Evolutionary conservation across 2,888 invertebrate genomes (phyloP), one percentile per base, ranked within the genome.

Genomic region (Acronicta leporina): DNA sequence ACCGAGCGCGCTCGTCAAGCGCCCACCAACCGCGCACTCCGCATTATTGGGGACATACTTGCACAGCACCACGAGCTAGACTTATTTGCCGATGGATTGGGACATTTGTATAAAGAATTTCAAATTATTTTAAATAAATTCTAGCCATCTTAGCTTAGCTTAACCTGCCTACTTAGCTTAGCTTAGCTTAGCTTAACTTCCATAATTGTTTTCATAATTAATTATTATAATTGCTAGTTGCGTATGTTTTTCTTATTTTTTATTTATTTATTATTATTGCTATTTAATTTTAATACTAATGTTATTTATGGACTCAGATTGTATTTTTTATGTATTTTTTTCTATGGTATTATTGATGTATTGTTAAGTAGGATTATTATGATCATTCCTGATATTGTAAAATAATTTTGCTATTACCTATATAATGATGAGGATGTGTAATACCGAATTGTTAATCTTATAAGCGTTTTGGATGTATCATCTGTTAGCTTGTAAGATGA

Each of bases 51-150:
- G 30, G 47, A 54, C 55, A 43, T 48, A 56, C 56, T 54, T 30
- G 54, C 11, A 33, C 54, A 55, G 45, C 49, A 49, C 25, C 40
- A 49, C 25, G 25, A 64, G 27, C n/a, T 64, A 10, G 59, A 56
- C 38, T 60, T 60, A 27, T 47, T 47, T 35, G 47, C 63, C 59
- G 14, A 48, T 59, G 4, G 42, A 40, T 9, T 64, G 43, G 55
- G 3, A 25, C 35, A 47, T 16, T 47, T 47, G 35, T 35, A 7
- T 33, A 35, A 47, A 4, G 15, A 16, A 47, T 35, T 46, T 33
- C 46, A 10, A 4, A 11, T 33, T 15, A 14, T 46, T 46, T 33
- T 46, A 33, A 46, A 46, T 35, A n/a, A 46, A 30, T 30, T 30
- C 30, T 30, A 30, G 30, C 30, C 30, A 30, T 30, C 8, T 30